A percentile compares a stretch with the other conserved stretches of the same genome.
These are phyloP conservation scores for Laticauda colubrina DNA, from an alignment of 2,113 vertebrate genomes.

Conservation along the genomic window DNA sequence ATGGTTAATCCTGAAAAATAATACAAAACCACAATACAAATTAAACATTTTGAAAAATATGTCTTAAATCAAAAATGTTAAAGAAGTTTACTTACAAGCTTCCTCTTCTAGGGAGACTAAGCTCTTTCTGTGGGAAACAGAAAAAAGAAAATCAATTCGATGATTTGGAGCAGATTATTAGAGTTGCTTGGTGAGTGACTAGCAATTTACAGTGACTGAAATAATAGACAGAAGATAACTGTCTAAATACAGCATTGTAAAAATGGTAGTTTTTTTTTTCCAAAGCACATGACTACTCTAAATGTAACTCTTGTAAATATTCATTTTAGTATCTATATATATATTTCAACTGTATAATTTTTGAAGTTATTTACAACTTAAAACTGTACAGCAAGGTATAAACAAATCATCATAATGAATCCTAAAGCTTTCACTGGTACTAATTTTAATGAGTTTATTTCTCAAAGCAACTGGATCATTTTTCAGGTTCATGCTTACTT, in stretches of 20 bases:
- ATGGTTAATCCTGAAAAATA: not conserved
- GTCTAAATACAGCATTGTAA: not conserved
- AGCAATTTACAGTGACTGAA: not conserved
- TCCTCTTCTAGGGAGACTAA: conserved; percentile 95
- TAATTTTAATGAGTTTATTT: not conserved
- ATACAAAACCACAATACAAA: not conserved
- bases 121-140: conserved; percentile 85
- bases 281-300: not conserved
- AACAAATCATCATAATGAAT: not conserved
- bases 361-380: not conserved
- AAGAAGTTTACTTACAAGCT: conserved; percentile 88
- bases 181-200: not conserved
- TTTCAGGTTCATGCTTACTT: not conserved
- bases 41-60: not conserved
- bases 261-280: not conserved
- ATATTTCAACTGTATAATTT: not conserved
- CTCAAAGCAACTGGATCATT: not conserved
- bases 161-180: not conserved
- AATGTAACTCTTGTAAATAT: not conserved
- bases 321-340: not conserved
- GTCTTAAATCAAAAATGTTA: conserved; percentile 8
- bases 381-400: not conserved
- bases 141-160: not conserved
- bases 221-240: not conserved
- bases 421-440: not conserved